These are phyloP conservation scores for Eupithecia tripunctaria DNA, from an alignment of 2,888 invertebrate species.

Conservation along the genomic window DNA sequence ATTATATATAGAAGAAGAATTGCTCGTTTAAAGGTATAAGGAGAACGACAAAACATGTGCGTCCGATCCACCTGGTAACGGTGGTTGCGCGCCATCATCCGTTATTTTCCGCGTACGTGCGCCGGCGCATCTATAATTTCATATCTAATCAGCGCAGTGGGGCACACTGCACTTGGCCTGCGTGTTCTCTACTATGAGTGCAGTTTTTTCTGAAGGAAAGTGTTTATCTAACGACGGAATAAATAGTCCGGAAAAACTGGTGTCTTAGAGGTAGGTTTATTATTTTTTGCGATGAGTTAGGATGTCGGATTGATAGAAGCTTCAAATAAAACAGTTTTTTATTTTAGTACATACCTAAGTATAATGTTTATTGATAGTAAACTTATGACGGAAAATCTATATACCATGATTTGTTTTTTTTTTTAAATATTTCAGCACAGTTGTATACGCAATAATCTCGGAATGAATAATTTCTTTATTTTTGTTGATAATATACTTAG, in stretches of 20 bases:
- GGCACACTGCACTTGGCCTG: constrained; percentile 37
- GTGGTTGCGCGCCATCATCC: constrained; percentile 52
- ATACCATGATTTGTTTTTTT: too few species aligned
- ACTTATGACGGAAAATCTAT: too few species aligned
- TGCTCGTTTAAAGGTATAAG: too few species aligned
- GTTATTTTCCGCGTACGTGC: constrained; percentile 65
- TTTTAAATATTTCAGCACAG: too few species aligned
- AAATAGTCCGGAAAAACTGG: constrained; percentile 28
- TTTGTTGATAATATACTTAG: too few species aligned
- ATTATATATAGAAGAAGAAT: too few species aligned
- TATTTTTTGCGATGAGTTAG: neutral
- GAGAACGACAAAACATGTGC: constrained; percentile 16
- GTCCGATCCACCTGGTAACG: constrained; percentile 44
- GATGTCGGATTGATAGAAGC: neutral
- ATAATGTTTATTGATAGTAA: too few species aligned
- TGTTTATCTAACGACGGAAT: constrained; percentile 29
- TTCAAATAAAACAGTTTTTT: too few species aligned
- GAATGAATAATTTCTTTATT: too few species aligned
- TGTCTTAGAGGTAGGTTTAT: neutral
- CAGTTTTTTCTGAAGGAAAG: constrained; percentile 28
- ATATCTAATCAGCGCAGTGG: constrained; percentile 58
- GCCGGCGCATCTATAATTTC: constrained; percentile 55
- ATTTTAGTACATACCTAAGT: too few species aligned
- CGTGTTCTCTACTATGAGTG: constrained; percentile 24
- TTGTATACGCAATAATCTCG: too few species aligned